Evolutionary conservation across 2,113 vertebrate genomes (phyloP), one percentile per base, ranked within the genome.

Genomic region (Pterocles burchelli): DNA sequence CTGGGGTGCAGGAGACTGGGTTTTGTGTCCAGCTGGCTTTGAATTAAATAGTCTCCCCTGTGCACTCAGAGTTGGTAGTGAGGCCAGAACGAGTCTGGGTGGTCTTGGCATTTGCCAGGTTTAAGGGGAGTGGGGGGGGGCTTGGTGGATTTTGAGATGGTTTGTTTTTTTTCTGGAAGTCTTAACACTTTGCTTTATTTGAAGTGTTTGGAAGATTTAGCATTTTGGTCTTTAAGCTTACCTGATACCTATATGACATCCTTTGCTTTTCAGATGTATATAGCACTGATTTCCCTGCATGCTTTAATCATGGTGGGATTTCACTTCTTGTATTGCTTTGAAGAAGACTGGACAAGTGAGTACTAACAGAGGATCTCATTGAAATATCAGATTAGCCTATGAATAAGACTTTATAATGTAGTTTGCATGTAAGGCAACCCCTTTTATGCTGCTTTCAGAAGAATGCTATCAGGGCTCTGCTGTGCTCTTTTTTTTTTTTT

Each of bases 301-400:
- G 97, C 99, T 43, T 98, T 99, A 62, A 73, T 99, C 95, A 98
- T 99, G 99, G 99, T 98, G 94, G 99, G 98, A 88, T 98, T 99
- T 96, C 99, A 99, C 95, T 99, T 99, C 95, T 96, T 99, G 89
- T 98, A 99, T 96, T 99, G 99, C 98, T 99, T 99, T 92, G 99
- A 99, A 97, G 98, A 99, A 95, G 99, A 99, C 95, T 99, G 99
- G 99, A 97, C 98, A 93, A 99, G 99, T 99, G 97, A 99, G 99
- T 99, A 90, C 81, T 20, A 79, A 83, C 54, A 52, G 88, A 89
- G 10, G 34, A 41, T 57, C 9, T 45, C 34, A 62, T 84, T 65
- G 45, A 78, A 77, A 61, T 68, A 58, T 17, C 24, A 41, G 33
- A 49, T 58, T 49, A 72, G 28, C 17, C 41, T 77, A 17, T 46